phyloP scores from a whole-genome alignment of 2,113 vertebrate species.

The Pseudolaguvia tuberculata region DNA sequence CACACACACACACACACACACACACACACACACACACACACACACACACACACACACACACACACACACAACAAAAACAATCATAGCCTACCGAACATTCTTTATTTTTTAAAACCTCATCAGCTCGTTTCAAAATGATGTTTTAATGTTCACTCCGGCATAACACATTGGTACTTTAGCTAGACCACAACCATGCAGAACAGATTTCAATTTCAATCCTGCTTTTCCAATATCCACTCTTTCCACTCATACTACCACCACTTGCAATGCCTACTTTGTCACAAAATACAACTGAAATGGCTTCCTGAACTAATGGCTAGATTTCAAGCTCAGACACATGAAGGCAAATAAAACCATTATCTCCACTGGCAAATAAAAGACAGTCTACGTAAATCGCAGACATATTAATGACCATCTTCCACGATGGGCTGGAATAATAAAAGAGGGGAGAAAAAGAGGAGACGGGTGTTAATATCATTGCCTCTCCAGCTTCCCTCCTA shows the following conservation, averaged over 20 bases:
- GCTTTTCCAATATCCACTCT: not conserved
- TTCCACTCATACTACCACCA: not conserved
- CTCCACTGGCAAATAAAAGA: not conserved
- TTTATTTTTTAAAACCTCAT: not conserved
- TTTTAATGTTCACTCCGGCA: constrained; percentile 24
- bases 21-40: too few species aligned
- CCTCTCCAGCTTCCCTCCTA: not conserved
- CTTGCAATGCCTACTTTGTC: not conserved
- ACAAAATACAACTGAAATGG: not conserved
- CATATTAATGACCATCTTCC: constrained; percentile 5
- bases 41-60: too few species aligned
- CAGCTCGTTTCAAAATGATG: constrained; percentile 6
- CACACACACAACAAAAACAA: too few species aligned
- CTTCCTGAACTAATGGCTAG: constrained; percentile 13
- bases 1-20: not conserved
- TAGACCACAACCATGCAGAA: constrained; percentile 24
- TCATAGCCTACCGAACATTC: not conserved
- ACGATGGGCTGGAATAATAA: not conserved
- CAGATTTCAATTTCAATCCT: constrained; percentile 9
- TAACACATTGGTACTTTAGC: constrained; percentile 21
- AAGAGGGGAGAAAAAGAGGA: constrained; percentile 8
- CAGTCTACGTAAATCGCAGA: constrained; percentile 4
- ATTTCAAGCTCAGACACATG: not conserved
- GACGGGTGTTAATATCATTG: constrained; percentile 16
- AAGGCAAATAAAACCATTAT: constrained; percentile 20